Percentiles rank a stretch among this genome's conserved stretches.
These are phyloP conservation scores for Odontamblyopus rebecca DNA, from an alignment of 2,797 vertebrate species.

Conservation along the genomic window DNA sequence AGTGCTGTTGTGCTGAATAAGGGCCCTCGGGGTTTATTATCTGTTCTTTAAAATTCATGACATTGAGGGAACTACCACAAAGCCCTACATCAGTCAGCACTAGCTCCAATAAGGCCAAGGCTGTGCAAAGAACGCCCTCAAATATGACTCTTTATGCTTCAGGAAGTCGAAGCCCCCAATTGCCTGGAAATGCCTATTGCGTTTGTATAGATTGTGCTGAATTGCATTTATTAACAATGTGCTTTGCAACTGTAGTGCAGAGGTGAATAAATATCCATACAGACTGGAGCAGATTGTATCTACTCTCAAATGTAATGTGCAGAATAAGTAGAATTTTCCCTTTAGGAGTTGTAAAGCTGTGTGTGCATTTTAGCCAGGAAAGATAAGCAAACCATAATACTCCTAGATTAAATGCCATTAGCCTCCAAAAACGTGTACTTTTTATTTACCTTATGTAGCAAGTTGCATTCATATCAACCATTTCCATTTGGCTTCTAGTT, in stretches of 20 bases:
- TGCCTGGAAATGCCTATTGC: conserved; percentile 18
- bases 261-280: conserved; percentile 21
- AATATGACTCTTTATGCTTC: conserved; percentile 47
- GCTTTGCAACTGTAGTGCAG: conserved; percentile 16
- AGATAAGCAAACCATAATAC: conserved; percentile 8
- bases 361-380: background rate
- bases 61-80: conserved; percentile 64
- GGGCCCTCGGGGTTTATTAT: conserved; percentile 70
- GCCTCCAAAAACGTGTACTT: background rate
- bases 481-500: background rate
- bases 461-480: background rate
- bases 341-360: conserved; percentile 4
- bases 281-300: conserved; percentile 10
- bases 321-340: background rate
- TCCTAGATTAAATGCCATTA: background rate
- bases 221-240: conserved; percentile 27
- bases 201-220: conserved; percentile 33
- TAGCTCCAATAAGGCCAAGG: conserved; percentile 20
- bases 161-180: conserved; percentile 36
- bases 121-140: conserved; percentile 20
- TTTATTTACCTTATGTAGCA: background rate
- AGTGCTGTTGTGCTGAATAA: conserved; percentile 71
- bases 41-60: conserved; percentile 71
- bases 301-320: background rate
- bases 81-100: conserved; percentile 49